These are phyloP conservation scores for Conus ventricosus DNA, from an alignment of 1,140 invertebrate species.

Conservation along the genomic window DNA sequence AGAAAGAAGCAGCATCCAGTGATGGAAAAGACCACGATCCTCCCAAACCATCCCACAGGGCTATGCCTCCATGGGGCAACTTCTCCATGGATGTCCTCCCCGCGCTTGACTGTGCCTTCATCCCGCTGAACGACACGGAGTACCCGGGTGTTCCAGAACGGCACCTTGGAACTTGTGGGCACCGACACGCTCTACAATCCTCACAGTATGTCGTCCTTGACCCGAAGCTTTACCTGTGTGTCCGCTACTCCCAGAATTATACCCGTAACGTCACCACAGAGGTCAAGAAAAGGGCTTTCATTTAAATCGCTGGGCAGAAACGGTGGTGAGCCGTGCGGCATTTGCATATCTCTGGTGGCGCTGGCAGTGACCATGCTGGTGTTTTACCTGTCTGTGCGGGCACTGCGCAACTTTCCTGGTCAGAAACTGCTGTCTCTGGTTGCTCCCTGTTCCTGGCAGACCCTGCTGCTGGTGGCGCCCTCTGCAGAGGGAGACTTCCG, in stretches of 20 bases:
- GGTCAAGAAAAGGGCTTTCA: background rate
- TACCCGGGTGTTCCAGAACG: conserved; percentile 3
- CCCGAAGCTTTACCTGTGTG: background rate
- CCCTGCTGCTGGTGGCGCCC: conserved; percentile 72
- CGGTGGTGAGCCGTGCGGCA: conserved; percentile 53
- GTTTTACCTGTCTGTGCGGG: conserved; percentile 71
- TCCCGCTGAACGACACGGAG: conserved; percentile 6
- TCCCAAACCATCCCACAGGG: background rate
- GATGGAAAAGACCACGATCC: background rate
- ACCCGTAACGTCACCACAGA: background rate
- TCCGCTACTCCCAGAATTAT: conserved; percentile 25
- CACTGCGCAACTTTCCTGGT: conserved; percentile 76
- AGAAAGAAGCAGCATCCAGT: background rate
- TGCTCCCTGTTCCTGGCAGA: conserved; percentile 75
- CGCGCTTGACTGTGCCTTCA: background rate
- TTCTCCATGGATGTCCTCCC: background rate
- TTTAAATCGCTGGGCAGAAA: conserved; percentile 31
- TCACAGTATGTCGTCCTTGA: background rate
- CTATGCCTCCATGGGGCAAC: background rate
- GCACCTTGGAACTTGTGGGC: conserved; percentile 12
- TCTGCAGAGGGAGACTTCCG: conserved; percentile 18
- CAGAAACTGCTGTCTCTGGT: conserved; percentile 76
- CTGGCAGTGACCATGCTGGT: conserved; percentile 65
- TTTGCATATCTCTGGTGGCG: conserved; percentile 53
- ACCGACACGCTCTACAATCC: background rate